Base-by-base conservation (phyloP, 2,797 vertebrate species). In the Pseudochaenichthys georgianus region DNA sequence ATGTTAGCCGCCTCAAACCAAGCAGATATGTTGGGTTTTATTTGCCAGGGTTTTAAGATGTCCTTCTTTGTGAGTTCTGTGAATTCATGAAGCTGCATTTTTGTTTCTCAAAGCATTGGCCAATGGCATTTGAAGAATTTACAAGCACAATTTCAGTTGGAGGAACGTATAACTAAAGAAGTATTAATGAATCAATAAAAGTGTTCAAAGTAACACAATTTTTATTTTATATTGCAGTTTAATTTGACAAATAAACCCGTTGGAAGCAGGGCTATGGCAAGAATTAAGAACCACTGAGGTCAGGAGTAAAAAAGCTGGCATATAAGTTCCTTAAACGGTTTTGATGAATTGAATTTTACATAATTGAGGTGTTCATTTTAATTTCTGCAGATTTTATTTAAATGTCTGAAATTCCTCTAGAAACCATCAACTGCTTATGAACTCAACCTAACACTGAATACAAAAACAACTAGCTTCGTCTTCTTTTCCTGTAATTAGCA, bases 21-120 rank as follows among this genome's bases (percentile, higher is more conserved):
- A 43, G 68, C 55, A 63, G 19, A 50, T 65, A 11, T 60, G 53
- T 57, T 59, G 19, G 2, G 3, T 53, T 81, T 64, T 13, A 45
- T 79, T 42, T 16, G 31, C 17, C 19, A 19, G 42, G 28, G n/a
- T 52, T 51, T 69, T 58, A 3, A 55, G 48, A 48, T 28, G 3
- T n/a, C 3, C 16, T 9, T 17, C 1, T 46, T 13, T 34, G 17
- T 50, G 43, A 19, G 53, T 70, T 43, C 11, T 48, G 28, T 47
- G 51, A 34, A 9, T 47, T 53, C 28, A 5, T 19, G 10, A 19
- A 59, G 19, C 3, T 53, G 28, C 31, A 16, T 62, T 59, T 73
- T 58, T 64, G 52, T 59, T 64, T 1, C 3, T 34, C 43, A 19
- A 21, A 51, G 10, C 23, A n/a, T 10, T 12, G 13, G 28, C 12